Evolutionary conservation across 2,888 invertebrate genomes (phyloP), one percentile per base, ranked within the genome.

Genomic region (Drosophila greeni): DNA sequence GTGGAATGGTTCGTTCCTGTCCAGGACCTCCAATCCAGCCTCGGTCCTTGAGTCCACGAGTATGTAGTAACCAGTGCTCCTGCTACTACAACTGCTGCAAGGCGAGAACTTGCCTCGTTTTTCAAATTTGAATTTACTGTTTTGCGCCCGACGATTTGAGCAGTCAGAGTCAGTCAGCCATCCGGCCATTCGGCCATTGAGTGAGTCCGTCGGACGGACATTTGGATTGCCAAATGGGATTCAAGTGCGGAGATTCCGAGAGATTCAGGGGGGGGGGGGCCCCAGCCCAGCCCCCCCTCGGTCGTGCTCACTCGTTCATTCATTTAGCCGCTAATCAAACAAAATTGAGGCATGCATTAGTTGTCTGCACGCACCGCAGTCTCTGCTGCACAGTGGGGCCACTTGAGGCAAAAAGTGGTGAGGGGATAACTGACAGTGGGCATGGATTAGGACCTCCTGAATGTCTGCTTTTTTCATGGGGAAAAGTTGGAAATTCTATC

Each of bases 261-360:
- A 14, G n/a, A n/a, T n/a, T n/a, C n/a, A n/a, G n/a, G n/a, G n/a
- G n/a, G n/a, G n/a, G 20, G 20, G 23, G 8, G 1, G 24, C 43
- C 20, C 16, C 12, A 6, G 11, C 29, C 29, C 24, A 33, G 18
- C 26, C 26, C 34, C n/a, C n/a, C n/a, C 23, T 31, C 24, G 36
- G 48, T 53, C 51, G 47, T 66, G 52, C 47, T 62, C 67, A 62
- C 43, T 72, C 72, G 58, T 61, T 72, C 66, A 74, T 74, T 74
- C 72, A 73, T 74, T 73, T 74, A 61, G 71, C 52, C 72, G 72
- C 73, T 73, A 73, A 73, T 73, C 74, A 73, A 73, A 73, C 73
- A 65, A 68, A 73, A 74, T 74, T 73, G 73, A 62, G 75, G 74
- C 74, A 56, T 68, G 71, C 69, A 73, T 73, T 72, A 72, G 72